Base-by-base conservation (phyloP, 2,113 vertebrate genomes). In the Chaetodon auriga region DNA sequence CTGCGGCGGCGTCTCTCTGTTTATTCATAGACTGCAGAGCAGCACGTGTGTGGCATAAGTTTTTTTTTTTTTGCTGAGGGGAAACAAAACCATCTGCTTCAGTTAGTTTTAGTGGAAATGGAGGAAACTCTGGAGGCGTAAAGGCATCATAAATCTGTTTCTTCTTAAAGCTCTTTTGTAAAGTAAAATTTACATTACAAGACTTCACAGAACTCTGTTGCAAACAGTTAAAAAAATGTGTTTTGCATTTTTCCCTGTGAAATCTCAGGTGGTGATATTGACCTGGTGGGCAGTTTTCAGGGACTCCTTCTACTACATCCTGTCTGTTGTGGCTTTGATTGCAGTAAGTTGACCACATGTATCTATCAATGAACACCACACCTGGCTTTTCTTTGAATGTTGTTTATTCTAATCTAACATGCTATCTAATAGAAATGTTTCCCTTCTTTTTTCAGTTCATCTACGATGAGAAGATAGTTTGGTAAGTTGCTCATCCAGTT, bases 241-340 rank as follows among this genome's bases (percentile, higher is more conserved):
- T 54, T 46, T 15, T 30, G 4, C 12, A 30, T 35, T 38, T 60
- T 57, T 41, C 4, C 54, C 9, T 75, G 38, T 84, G 25, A 53
- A 55, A 36, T 63, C 51, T 75, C 88, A 99, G 98, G 98, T 99
- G 88, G 97, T 99, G 77, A 80, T 93, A 54, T 94, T 99, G 87
- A 99, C 97, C 1, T 96, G 95, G 95, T 99, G 98, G 98, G 95
- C 98, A 0, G 97, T 99, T 82, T 99, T 96, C 92, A 96, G 98
- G 49, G 98, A 99, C 89, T 99, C 98, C 9, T 90, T 95, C 75
- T 99, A 97, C 92, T 99, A 99, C 93, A 99, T 94, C 0, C 76
- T 99, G 58, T 96, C 98, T 13, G 97, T 99, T 63, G 0, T 99
- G 0, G 76, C 97, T 46, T 96, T 99, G 82, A 99, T 99, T 45